Base-by-base conservation (phyloP, 2,113 vertebrate genomes). In the Otolemur garnettii region DNA sequence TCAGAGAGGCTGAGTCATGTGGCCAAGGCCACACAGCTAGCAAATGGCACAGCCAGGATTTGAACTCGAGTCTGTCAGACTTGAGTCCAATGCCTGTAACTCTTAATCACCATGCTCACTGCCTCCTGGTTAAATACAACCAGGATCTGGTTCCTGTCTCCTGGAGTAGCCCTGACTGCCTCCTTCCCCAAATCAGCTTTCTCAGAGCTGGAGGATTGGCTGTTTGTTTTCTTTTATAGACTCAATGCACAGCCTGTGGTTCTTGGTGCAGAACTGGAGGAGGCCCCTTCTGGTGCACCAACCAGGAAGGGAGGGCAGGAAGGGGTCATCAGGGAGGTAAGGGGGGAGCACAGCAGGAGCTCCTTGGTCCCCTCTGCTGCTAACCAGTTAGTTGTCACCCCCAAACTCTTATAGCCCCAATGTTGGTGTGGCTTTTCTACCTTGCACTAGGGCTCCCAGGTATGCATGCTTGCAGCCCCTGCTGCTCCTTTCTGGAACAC, bases 1-100 rank as follows among this genome's bases (percentile, higher is more conserved):
- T 97, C 85, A 74, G 80, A 80, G 77, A 87, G 68, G 60, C 17
- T 50, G 72, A 87, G 68, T 26, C 19, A 79, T 50, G 55, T 75
- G 55, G 60, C 87, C 64, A 64, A 90, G 60, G 60, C n/a, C 71
- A 90, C 60, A 85, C 4, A 85, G 81, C 45, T 45, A 69, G 77
- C 53, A 75, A 81, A 57, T 60, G 88, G 91, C 55, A 72, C 69
- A 80, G 84, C 7, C 38, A 71, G 86, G 24, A 69, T 81, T 81
- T n/a, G 91, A 71, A 91, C 18, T 22, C 11, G 33, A 68, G 69
- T 8, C 80, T 71, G 33, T 82, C 26, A 69, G 72, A n/a, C 53
- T 72, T n/a, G 45, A 94, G 35, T 55, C 28, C 7, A 77, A 57
- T 69, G 19, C 11, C 19, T 17, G 38, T 53, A 14, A 14, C 53